phyloP scores from a whole-genome alignment of 2,113 vertebrate genomes.

The Datnioides undecimradiatus region DNA sequence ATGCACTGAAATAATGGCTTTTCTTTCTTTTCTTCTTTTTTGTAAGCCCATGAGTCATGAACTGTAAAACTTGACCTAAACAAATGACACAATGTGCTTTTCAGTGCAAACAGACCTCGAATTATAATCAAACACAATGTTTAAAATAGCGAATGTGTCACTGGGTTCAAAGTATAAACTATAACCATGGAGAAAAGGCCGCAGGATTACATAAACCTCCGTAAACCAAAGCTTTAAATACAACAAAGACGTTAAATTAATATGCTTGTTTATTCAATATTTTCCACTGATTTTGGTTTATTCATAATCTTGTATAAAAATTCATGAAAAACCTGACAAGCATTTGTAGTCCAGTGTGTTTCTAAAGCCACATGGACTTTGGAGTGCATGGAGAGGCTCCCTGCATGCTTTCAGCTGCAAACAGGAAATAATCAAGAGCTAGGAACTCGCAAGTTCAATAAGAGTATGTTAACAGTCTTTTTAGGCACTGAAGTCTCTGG shows the following conservation, averaged over 20 bases:
- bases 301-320: conserved; percentile 73
- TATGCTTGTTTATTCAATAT: conserved; percentile 76
- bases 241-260: conserved; percentile 62
- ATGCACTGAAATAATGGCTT: conserved; percentile 10
- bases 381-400: conserved; percentile 76
- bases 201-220: conserved; percentile 4
- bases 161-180: conserved; percentile 2
- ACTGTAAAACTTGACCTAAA: conserved; percentile 39
- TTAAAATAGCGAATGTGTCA: conserved; percentile 18
- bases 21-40: neutral
- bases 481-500: conserved; percentile 73
- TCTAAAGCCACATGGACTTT: conserved; percentile 77
- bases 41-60: conserved; percentile 37
- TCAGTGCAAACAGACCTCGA: conserved; percentile 19
- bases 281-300: conserved; percentile 77
- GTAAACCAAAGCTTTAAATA: conserved; percentile 55
- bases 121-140: conserved; percentile 15
- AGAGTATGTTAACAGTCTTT: conserved; percentile 69
- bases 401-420: conserved; percentile 77
- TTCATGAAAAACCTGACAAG: conserved; percentile 71
- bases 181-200: neutral
- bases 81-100: conserved; percentile 13
- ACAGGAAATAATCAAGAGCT: conserved; percentile 81
- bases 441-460: conserved; percentile 76
- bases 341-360: conserved; percentile 77